Evolutionary conservation across 2,113 vertebrate species (phyloP), one percentile per base, ranked within the genome.

Genomic region (Bucco capensis): DNA sequence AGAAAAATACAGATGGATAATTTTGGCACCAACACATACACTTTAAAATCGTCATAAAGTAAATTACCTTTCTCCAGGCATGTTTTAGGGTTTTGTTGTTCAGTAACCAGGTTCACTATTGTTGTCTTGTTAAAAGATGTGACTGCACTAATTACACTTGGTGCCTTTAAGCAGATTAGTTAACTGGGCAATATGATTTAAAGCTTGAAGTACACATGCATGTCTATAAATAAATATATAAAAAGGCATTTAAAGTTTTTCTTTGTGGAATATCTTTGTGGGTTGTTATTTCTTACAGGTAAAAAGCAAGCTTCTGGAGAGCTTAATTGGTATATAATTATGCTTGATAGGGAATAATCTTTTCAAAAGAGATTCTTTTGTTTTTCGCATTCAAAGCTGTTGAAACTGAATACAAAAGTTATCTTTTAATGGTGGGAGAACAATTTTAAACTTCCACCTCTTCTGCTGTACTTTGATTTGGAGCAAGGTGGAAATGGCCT

Each of bases 331-430:
- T 73, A 90, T 81, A 73, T 79, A 92, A 90, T 94, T 96, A 57
- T 30, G 31, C 89, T 92, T 87, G 42, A 73, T 54, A 82, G 15
- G 23, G 77, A 89, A 72, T 62, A 47, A 38, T 49, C 70, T 90
- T 92, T 93, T 85, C 53, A 87, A 89, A 94, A 73, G 69, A 35
- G 49, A 75, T 95, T 82, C 67, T 91, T 95, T 92, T 94, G 87
- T 83, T 93, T 95, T 94, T 77, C 73, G 67, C 37, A 71, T 71
- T 85, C 69, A 69, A 74, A 90, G 73, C 65, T 61, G 44, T 51
- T 91, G 69, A 90, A 93, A 67, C 10, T 9, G 77, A 96, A 75
- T 70, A 92, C 79, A 92, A 94, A 93, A 95, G 76, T 38, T 61
- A 44, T 80, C 28, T 78, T 96, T 81, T 83, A 83, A 47, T 38